These are phyloP conservation scores for Parnassius glacialis DNA, from an alignment of 2,888 invertebrate species.

Conservation along the genomic window DNA sequence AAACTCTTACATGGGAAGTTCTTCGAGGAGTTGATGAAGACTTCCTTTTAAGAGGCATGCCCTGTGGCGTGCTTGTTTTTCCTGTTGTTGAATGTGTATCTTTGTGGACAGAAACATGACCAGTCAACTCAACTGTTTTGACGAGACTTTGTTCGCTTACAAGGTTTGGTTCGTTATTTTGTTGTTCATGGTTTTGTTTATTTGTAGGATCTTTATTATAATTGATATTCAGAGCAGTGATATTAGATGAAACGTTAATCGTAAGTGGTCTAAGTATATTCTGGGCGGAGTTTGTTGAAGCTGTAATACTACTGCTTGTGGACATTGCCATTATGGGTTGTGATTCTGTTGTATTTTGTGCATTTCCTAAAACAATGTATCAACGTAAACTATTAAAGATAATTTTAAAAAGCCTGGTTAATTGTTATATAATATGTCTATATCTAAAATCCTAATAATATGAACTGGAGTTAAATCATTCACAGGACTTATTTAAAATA, in stretches of 20 bases:
- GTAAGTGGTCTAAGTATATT: slow-evolving; percentile 47
- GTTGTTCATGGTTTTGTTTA: slow-evolving; percentile 22
- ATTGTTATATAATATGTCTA: no score
- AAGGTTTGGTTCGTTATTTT: slow-evolving; percentile 18
- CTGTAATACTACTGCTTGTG: slow-evolving; percentile 8
- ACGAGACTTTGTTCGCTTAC: slow-evolving; percentile 40
- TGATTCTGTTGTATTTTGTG: slow-evolving; percentile 16
- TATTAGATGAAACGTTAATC: slow-evolving; percentile 35
- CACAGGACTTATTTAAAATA: no score
- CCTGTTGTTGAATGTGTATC: slow-evolving; percentile 43
- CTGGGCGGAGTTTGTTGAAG: slow-evolving; percentile 25
- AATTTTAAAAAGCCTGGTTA: no score
- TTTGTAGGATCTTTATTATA: slow-evolving; percentile 1
- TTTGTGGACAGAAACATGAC: slow-evolving; percentile 60
- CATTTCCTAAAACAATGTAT: slow-evolving; percentile 15
- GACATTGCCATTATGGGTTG: slow-evolving; percentile 1
- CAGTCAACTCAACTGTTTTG: slow-evolving; percentile 52
- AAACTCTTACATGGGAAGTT: slow-evolving; percentile 83
- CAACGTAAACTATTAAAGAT: background rate
- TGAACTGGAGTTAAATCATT: no score
- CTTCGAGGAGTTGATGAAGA: slow-evolving; percentile 85
- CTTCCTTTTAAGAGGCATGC: slow-evolving; percentile 58
- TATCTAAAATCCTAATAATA: no score
- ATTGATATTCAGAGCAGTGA: slow-evolving; percentile 16
- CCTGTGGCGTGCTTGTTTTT: slow-evolving; percentile 62